Percentiles rank a stretch among this genome's conserved stretches.
Conservation (phyloP, 2,113 vertebrate genomes). For the Bambusicola thoracicus region DNA sequence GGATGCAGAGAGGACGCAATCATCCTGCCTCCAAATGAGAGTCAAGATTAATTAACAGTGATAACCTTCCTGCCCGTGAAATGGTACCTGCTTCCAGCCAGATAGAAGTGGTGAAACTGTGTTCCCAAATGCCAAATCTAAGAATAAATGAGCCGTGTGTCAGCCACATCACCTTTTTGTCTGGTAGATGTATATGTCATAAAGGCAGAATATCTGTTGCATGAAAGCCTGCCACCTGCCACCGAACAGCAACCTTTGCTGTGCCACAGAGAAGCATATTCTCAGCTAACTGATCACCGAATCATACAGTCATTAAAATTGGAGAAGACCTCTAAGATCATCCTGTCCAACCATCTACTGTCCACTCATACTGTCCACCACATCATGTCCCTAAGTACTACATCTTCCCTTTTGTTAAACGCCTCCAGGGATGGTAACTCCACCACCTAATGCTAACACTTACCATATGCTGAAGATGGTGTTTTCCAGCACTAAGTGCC, state of each 20-base stretch:
- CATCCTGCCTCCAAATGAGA: constrained; percentile 18
- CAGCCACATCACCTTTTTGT: constrained; percentile 48
- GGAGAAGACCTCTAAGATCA: too few species aligned
- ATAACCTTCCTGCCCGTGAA: constrained; percentile 46
- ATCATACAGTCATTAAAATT: too few species aligned
- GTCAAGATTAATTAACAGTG: constrained; percentile 23
- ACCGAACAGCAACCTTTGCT: constrained; percentile 40
- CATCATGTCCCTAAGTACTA: too few species aligned
- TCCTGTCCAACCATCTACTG: too few species aligned
- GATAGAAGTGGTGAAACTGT: not conserved
- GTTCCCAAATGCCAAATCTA: constrained; percentile 60
- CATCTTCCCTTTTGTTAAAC: too few species aligned
- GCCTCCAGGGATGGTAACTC: too few species aligned
- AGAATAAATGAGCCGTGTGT: constrained; percentile 67
- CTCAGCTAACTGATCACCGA: constrained; percentile 3
- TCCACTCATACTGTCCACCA: too few species aligned
- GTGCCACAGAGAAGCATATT: constrained; percentile 8
- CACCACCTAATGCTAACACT: not conserved
- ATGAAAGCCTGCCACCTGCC: constrained; percentile 44
- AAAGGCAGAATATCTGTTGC: constrained; percentile 42
- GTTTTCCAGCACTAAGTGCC: not conserved
- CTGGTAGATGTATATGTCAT: constrained; percentile 41
- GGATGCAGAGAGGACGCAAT: not conserved
- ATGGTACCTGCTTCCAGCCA: constrained; percentile 3
- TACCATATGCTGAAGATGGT: constrained; percentile 12